Percentiles rank a stretch among this genome's conserved stretches.
Conservation (phyloP, 2,888 invertebrate genomes). For the Orthonevra nobilis region DNA sequence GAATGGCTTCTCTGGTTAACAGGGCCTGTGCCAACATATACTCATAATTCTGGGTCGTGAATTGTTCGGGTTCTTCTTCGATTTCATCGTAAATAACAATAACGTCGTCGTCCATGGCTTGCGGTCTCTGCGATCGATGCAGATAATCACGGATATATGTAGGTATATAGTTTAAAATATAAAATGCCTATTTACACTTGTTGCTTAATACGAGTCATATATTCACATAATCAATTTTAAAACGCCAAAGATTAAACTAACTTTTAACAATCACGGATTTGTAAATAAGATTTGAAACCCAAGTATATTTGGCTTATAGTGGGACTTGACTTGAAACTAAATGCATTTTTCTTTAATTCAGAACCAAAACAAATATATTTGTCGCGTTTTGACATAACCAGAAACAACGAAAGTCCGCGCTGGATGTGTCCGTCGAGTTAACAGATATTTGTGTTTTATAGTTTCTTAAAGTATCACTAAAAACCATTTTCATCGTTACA, state of each 20-base stretch:
- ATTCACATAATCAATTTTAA: background rate
- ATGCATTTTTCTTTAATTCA: conserved; percentile 42
- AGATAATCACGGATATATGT: conserved; percentile 13
- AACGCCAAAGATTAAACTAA: too few relatives aligned
- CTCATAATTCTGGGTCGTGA: conserved; percentile 44
- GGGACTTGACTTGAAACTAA: conserved; percentile 6
- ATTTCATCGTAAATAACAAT: conserved; percentile 57
- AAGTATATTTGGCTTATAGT: too few relatives aligned
- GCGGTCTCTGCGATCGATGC: conserved; percentile 32
- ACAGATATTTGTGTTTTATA: too few relatives aligned
- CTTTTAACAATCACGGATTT: too few relatives aligned
- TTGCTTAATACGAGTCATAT: conserved; percentile 30
- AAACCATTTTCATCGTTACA: too few relatives aligned
- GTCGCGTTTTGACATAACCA: conserved; percentile 33
- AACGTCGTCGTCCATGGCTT: conserved; percentile 59
- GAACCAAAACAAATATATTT: conserved; percentile 53
- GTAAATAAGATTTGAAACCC: too few relatives aligned
- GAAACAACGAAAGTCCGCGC: background rate
- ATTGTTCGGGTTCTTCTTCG: conserved; percentile 55
- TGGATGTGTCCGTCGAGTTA: conserved; percentile 16
- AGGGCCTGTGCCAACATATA: conserved; percentile 54
- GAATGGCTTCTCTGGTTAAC: conserved; percentile 47
- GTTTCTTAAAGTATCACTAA: too few relatives aligned
- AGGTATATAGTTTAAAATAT: background rate
- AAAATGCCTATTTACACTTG: conserved; percentile 23